Evolutionary conservation across 2,888 invertebrate species (phyloP), one percentile per base, ranked within the genome.

Genomic region (Perizoma flavofasciatum): DNA sequence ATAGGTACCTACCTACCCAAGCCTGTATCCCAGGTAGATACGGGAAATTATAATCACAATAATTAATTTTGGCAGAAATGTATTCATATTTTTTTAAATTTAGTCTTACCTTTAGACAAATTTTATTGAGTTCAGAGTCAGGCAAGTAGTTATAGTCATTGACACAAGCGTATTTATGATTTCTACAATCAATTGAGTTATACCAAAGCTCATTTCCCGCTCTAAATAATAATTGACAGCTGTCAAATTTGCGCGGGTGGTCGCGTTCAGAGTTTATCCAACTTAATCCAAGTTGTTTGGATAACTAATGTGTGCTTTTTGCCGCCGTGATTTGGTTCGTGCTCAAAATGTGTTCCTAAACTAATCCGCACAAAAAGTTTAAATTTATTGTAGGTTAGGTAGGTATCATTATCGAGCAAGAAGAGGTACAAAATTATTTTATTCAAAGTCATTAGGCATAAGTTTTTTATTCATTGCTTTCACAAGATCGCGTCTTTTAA

Each of bases 241-340:
- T 85, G 86, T 75, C 65, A 52, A 43, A 49, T 67, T 74, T 73
- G 69, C 78, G 75, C 78, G 88, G 86, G 89, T 88, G 88, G 89
- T 76, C 88, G 74, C 67, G 62, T 77, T 68, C 70, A 61, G 49
- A 72, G 62, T 69, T 75, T 82, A 82, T 80, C 83, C 65, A 68
- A 58, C 67, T 52, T 86, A 88, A 88, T 88, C 88, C 82, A 63
- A 66, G 73, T 72, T 78, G 77, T 82, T 84, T 78, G 79, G 73
- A 74, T 82, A 82, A 86, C 79, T 86, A 84, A 84, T 83, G 81
- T 81, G 75, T 66, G 55, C 68, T 74, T 75, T 69, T 74, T 72
- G 65, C 64, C 55, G 62, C 49, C 64, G 63, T 68, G 22, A 61
- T 66, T 70, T 41, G n/a, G 47, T 46, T 49, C 49, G 39, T 55